A percentile compares a stretch with the other conserved stretches of the same genome.
These are phyloP conservation scores for Drosophila kanekoi DNA, from an alignment of 2,888 invertebrate genomes.

Conservation along the genomic window DNA sequence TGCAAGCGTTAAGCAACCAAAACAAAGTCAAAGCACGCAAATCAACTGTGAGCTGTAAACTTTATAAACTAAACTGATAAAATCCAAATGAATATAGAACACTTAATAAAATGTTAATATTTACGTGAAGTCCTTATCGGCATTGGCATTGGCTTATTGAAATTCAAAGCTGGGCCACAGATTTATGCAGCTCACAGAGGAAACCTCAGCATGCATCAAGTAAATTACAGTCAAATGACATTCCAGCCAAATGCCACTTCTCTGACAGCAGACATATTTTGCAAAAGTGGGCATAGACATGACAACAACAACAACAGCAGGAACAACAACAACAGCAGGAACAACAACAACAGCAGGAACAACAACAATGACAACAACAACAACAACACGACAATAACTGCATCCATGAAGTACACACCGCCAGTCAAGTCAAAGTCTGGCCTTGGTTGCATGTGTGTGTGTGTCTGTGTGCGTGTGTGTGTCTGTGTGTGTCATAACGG, in stretches of 20 bases:
- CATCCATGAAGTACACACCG: slow-evolving; percentile 53
- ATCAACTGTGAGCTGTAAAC: too few species aligned
- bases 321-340: slow-evolving; percentile 42
- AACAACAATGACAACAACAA: slow-evolving; percentile 53
- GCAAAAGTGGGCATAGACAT: slow-evolving; percentile 75
- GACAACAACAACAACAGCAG: slow-evolving; percentile 64
- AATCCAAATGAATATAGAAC: slow-evolving; percentile 2
- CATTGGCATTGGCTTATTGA: slow-evolving; percentile 7
- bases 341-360: slow-evolving; percentile 62
- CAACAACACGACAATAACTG: slow-evolving; percentile 28
- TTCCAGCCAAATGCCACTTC: slow-evolving; percentile 73
- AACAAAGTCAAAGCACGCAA: too few species aligned
- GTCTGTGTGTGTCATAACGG: slow-evolving; percentile 65
- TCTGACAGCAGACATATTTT: slow-evolving; percentile 71
- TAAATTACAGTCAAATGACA: slow-evolving; percentile 76
- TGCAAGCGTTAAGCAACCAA: too few species aligned
- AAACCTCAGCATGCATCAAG: slow-evolving; percentile 54
- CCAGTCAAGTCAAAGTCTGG: slow-evolving; percentile 57
- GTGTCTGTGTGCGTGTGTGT: slow-evolving; percentile 24
- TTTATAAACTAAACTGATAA: neutral
- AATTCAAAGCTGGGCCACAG: slow-evolving; percentile 35
- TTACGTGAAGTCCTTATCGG: slow-evolving; percentile 1
- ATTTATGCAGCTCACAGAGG: slow-evolving; percentile 54
- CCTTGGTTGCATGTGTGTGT: slow-evolving; percentile 32
- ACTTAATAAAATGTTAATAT: neutral